These are phyloP conservation scores for Stomorhina lunata DNA, from an alignment of 2,888 invertebrate genomes.

Conservation along the genomic window DNA sequence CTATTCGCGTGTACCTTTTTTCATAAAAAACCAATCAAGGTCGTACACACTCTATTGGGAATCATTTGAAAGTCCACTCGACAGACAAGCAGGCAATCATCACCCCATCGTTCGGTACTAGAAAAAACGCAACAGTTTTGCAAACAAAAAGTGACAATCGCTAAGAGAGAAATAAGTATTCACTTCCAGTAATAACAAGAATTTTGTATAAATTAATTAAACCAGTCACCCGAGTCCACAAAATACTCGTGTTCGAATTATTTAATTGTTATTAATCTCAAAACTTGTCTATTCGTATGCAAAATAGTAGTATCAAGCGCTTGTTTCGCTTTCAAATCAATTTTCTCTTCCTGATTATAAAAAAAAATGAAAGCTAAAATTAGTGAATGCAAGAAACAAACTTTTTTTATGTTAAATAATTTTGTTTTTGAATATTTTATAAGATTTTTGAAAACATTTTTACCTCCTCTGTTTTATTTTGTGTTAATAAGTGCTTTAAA, in stretches of 20 bases:
- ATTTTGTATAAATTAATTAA: slow-evolving; percentile 8
- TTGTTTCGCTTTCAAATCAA: not conserved
- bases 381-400: too few species aligned
- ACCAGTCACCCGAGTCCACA: not conserved
- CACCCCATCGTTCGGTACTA: not conserved
- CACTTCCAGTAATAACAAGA: not conserved
- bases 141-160: not conserved
- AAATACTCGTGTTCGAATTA: not conserved
- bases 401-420: too few species aligned
- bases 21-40: slow-evolving; percentile 20
- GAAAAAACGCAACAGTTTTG: not conserved
- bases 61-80: not conserved
- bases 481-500: too few species aligned
- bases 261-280: not conserved
- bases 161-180: too few species aligned
- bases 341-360: not conserved
- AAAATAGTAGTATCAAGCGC: not conserved
- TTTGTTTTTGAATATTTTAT: too few species aligned
- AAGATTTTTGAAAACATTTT: too few species aligned
- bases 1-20: not conserved
- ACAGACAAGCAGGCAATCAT: not conserved
- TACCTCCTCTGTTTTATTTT: too few species aligned
- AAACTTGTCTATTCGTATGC: not conserved
- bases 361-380: too few species aligned
- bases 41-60: not conserved